Conservation (phyloP, 2,113 vertebrate genomes). For the Limnothrissa miodon region DNA sequence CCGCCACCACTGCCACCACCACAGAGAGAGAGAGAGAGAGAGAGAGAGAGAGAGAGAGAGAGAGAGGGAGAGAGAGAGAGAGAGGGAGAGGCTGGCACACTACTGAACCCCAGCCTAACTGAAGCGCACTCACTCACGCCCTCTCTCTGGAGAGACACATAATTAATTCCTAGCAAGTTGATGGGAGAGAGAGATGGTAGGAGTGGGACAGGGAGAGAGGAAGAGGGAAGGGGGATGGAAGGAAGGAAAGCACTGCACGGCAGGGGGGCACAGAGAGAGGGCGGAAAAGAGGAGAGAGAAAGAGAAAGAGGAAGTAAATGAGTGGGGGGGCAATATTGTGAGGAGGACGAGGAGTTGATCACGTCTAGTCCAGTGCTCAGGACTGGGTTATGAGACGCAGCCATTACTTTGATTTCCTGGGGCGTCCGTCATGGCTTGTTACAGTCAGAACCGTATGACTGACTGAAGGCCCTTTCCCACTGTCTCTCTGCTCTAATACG, state of each 20-base stretch:
- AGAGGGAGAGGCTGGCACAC: slow-evolving; percentile 20
- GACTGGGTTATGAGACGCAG: too few relatives aligned
- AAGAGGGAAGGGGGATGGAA: neutral
- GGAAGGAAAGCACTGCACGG: neutral
- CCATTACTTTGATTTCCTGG: neutral
- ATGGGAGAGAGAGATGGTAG: neutral
- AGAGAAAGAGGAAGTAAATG: neutral
- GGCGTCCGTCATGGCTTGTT: neutral
- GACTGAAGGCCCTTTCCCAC: neutral
- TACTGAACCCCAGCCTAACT: slow-evolving; percentile 51
- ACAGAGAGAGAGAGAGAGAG: slow-evolving; percentile 21
- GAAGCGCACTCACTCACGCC: slow-evolving; percentile 40
- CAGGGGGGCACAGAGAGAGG: neutral
- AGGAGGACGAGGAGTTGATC: neutral
- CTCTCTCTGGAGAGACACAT: neutral
- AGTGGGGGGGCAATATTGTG: neutral
- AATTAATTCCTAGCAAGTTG: neutral
- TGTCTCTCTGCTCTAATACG: too few relatives aligned
- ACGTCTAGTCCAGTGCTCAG: neutral
- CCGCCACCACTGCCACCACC: slow-evolving; percentile 25
- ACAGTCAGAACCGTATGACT: neutral
- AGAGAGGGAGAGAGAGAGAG: slow-evolving; percentile 39
- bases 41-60: slow-evolving; percentile 26
- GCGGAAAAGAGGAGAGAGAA: neutral
- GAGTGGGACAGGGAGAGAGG: slow-evolving; percentile 9